Evolutionary conservation across 2,797 vertebrate species (phyloP).

Genomic region (Macropodus opercularis): DNA sequence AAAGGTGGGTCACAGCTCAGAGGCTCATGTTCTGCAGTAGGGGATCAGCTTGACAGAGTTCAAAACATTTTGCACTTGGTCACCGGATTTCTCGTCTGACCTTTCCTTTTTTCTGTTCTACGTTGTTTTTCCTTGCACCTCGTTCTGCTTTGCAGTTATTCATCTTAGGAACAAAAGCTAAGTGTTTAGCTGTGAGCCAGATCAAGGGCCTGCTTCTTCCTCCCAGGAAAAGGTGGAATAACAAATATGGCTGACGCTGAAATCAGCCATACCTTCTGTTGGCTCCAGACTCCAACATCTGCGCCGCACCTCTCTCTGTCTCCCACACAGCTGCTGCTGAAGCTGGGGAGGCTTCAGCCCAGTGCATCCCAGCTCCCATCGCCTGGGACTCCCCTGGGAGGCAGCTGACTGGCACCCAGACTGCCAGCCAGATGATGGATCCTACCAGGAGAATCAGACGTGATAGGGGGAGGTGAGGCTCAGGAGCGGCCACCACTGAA

Average conservation of each 20-base stretch:
- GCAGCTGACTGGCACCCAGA: conserved; percentile 82
- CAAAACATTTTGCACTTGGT: conserved; percentile 45
- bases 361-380: conserved; percentile 67
- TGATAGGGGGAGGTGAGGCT: conserved; percentile 75
- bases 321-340: conserved; percentile 82
- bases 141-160: conserved; percentile 60
- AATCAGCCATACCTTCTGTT: conserved; percentile 84
- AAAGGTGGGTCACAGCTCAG: conserved; percentile 37
- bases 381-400: conserved; percentile 73
- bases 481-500: conserved; percentile 70
- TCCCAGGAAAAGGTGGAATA: conserved; percentile 85
- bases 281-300: conserved; percentile 84
- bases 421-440: conserved; percentile 85
- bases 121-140: conserved; percentile 49
- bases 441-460: conserved; percentile 80
- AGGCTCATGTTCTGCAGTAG: conserved; percentile 23
- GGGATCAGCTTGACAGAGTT: conserved; percentile 18
- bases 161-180: conserved; percentile 81
- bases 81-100: conserved; percentile 65
- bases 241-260: conserved; percentile 81
- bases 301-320: conserved; percentile 79
- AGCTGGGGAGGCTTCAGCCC: conserved; percentile 77
- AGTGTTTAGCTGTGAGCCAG: conserved; percentile 82
- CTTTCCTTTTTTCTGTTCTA: conserved; percentile 50
- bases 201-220: conserved; percentile 85